Evolutionary conservation across 37 sponge, comb jelly and placozoan species (phyloP), one percentile per base, ranked within the genome.

Genomic region (Agelas oroides): DNA sequence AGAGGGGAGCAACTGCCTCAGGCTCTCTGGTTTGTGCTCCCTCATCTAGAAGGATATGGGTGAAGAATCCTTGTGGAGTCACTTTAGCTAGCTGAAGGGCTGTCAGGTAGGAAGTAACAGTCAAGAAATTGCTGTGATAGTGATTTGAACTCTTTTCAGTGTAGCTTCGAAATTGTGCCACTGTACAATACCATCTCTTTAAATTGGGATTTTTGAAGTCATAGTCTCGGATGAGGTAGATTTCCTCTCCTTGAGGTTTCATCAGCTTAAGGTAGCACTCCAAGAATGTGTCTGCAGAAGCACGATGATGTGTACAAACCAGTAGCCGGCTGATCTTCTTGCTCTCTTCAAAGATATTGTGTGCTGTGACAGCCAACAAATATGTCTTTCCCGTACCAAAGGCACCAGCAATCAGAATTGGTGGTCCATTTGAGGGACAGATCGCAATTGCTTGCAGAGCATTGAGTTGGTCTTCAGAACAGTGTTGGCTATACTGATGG

Each of bases 21-120:
- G 91, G 86, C 76, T 90, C 91, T 28, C 84, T 40, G 54, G 74
- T 85, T 62, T 85, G 91, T 11, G 91, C 85, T 38, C 75, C 91
- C 54, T 90, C 91, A 75, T 90, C 91, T 17, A 90, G 31, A 25
- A 90, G 39, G 53, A 90, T 90, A 69, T 90, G 91, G 32, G 91
- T 90, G 81, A 90, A 85, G 70, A 79, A 90, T 12, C 73, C 75
- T 18, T 23, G 56, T 19, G 63, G 71, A 33, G 76, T 33, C 16
- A 40, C 34, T 21, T 21, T 8, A 15, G 38, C 63, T 28, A 31
- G 46, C 0, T 19, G 24, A 40, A 38, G n/a, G 6, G 73, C 73
- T 17, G 76, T 84, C 27, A 75, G 25, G 40, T 67, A 84, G 5
- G 85, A 75, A 30, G 85, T 76, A 28, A 84, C 39, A 18, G 75